These are phyloP conservation scores for Slavum lentiscoides DNA, from an alignment of 2,888 invertebrate genomes.

Conservation along the genomic window DNA sequence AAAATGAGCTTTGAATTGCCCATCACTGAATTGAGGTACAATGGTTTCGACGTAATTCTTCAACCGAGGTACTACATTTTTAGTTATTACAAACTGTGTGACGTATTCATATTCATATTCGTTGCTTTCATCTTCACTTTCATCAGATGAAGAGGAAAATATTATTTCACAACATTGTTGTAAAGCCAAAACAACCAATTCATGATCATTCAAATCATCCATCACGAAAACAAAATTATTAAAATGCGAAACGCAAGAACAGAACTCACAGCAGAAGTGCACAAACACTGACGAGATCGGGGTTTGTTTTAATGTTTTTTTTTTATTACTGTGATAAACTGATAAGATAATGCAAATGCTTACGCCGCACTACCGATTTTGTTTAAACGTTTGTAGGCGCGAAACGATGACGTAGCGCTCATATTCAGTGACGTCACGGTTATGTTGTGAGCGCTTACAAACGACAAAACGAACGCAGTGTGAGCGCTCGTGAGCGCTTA, in stretches of 20 bases:
- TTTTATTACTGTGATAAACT: neutral
- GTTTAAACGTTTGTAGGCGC: neutral
- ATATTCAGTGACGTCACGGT: no score
- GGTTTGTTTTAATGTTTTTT: no score
- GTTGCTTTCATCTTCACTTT: constrained; percentile 16
- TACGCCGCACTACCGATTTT: constrained; percentile 4
- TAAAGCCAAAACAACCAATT: constrained; percentile 2
- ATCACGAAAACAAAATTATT: neutral
- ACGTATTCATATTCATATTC: constrained; percentile 6
- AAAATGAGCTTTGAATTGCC: constrained; percentile 6
- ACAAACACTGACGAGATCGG: no score
- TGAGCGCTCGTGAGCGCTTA: no score
- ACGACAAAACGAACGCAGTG: no score
- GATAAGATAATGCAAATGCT: neutral
- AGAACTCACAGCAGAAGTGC: no score
- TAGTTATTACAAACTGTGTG: neutral
- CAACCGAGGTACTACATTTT: constrained; percentile 3
- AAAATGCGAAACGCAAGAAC: neutral
- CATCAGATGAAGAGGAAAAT: constrained; percentile 15
- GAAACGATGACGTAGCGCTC: neutral
- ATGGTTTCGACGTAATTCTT: constrained; percentile 1
- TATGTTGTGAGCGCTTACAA: no score
- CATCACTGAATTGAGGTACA: neutral
- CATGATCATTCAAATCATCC: constrained; percentile 10
- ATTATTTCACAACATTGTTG: constrained; percentile 19